Conservation (phyloP, 2,113 vertebrate genomes). For the Oryzias melastigma region DNA sequence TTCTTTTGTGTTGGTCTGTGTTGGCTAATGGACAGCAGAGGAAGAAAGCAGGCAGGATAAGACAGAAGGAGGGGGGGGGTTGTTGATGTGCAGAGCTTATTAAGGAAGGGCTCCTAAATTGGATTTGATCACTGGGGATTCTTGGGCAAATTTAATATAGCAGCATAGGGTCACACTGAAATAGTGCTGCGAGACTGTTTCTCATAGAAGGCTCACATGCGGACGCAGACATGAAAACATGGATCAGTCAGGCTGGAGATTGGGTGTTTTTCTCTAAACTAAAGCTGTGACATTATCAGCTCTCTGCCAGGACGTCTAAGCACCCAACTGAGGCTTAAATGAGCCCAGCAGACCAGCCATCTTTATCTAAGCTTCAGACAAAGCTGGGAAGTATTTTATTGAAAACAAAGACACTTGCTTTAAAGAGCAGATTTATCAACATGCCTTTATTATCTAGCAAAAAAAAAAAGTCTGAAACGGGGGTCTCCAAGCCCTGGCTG, state of each 20-base stretch:
- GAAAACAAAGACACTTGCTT: neutral
- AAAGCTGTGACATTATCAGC: neutral
- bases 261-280: neutral
- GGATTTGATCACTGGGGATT: conserved; percentile 63
- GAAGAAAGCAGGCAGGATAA: conserved; percentile 36
- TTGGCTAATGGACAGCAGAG: conserved; percentile 52
- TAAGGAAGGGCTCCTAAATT: conserved; percentile 53
- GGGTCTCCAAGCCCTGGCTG: too few relatives aligned
- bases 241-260: neutral
- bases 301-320: neutral
- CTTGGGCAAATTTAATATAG: conserved; percentile 54
- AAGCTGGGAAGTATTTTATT: neutral
- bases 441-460: too few relatives aligned
- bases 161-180: conserved; percentile 18
- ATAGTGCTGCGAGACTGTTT: conserved; percentile 24
- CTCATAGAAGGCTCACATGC: too few relatives aligned
- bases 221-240: too few relatives aligned
- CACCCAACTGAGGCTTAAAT: conserved; percentile 30
- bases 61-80: conserved; percentile 17
- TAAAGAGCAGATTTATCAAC: neutral
- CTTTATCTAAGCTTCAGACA: conserved; percentile 12
- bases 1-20: conserved; percentile 48
- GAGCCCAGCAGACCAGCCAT: conserved; percentile 12
- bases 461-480: too few relatives aligned
- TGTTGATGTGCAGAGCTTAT: conserved; percentile 60